Base-by-base conservation (phyloP, 2,888 invertebrate genomes). In the Morpho helenor region DNA sequence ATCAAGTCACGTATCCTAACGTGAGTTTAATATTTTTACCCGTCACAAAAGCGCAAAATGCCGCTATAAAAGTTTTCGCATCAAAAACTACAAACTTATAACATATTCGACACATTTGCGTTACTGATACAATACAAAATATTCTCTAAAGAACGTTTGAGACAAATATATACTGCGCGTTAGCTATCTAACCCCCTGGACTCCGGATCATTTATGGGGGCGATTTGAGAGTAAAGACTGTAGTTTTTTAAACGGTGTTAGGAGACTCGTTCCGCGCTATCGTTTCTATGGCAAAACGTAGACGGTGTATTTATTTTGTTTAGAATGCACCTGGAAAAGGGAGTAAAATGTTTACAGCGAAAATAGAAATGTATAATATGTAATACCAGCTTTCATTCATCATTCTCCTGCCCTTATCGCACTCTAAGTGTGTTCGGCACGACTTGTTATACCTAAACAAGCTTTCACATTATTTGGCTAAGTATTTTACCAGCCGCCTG, bases 231-330 rank as follows among this genome's bases (percentile, higher is more conserved):
- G 62, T 56, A 62, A 68, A 68, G 64, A 64, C 66, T 59, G 60
- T 64, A 67, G 65, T 68, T 68, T 65, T 66, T 68, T 66, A 66
- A 65, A 60, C 65, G 61, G 65, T 57, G 62, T 66, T 64, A 66
- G 62, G 66, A 66, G 66, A 64, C 62, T 57, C 62, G 64, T 66
- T 64, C 49, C 49, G 52, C 56, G 49, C 55, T 59, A 56, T 57
- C 52, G 57, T 57, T 52, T 57, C 58, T 48, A 63, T 62, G 57
- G 62, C 39, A 56, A 50, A 40, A 60, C 51, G 49, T 58, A 56
- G 51, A 61, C 46, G 53, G 53, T 61, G 48, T 61, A 54, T 61
- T 52, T 52, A 22, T 59, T 46, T 47, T 46, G 61, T 63, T 56
- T 58, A 48, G 54, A 42, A 23, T 47, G 7, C 23, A 41, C n/a